Base-by-base conservation (phyloP, 2,888 invertebrate species). In the Tenthredo distinguenda region DNA sequence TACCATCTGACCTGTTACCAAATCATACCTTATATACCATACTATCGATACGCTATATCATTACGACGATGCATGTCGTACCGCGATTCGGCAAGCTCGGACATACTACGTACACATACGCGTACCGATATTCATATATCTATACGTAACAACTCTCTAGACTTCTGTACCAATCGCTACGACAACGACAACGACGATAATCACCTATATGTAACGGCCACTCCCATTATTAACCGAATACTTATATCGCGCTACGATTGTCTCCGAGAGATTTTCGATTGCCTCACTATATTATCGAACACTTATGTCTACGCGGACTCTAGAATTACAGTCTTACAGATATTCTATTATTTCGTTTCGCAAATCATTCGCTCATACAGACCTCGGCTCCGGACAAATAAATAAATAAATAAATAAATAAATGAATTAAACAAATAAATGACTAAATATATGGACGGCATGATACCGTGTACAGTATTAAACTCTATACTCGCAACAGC, bases 141-240 rank as follows among this genome's bases (percentile, higher is more conserved):
- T 12, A 21, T 12, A 21, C n/a, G 55, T 21, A 58, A 58, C 26
- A 26, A 62, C 62, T 26, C 21, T 62, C 62, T 12, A 26, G 62
- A 62, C 62, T 21, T 26, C 34, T 68, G 34, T 34, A 26, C 31
- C 6, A 34, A 31, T 34, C 68, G 15, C 18, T 40, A 74, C 43
- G 43, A 74, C 74, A 77, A 47, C 31, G 26, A 76, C 47, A 40
- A 76, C 15, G 15, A 76, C 15, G 5, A 76, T 40, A 76, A 76
- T 76, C 76, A 47, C n/a, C n/a, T 26, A 62, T 62, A 62, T 21
- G 18, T 47, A 26, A 43, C 12, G 43, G 76, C 76, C 76, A 76
- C 76, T 76, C 76, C 76, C 76, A 76, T 50, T 76, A 71, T 71
- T 71, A 71, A 31, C 34, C 71, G 26, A 47, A 62, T 62, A 62